Conservation (phyloP, 2,888 invertebrate genomes). For the Abrostola tripartita region DNA sequence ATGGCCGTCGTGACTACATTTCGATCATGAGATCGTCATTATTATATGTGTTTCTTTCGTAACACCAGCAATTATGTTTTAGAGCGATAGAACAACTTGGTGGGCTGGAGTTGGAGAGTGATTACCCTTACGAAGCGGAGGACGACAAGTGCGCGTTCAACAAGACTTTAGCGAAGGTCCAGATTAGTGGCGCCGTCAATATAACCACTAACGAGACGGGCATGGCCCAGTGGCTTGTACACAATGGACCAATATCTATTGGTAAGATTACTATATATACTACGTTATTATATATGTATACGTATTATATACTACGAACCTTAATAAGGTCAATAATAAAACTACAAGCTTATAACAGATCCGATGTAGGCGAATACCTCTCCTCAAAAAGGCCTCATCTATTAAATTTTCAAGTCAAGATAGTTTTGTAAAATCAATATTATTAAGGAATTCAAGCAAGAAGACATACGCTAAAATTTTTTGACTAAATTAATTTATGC, state of each 20-base stretch:
- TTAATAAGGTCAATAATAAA: no score
- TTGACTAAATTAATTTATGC: no score
- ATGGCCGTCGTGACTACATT: no score
- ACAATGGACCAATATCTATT: conserved; percentile 97
- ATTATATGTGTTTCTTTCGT: no score
- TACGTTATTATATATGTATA: background rate
- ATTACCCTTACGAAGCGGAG: conserved; percentile 97
- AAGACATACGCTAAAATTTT: no score
- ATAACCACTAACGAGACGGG: conserved; percentile 95
- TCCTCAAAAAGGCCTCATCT: no score
- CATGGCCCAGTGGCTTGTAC: conserved; percentile 96
- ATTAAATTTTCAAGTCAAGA: no score
- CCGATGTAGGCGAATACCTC: no score
- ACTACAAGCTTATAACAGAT: no score
- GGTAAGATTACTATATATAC: conserved; percentile 78
- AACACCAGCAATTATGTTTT: background rate
- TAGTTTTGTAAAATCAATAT: no score
- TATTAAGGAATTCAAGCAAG: no score
- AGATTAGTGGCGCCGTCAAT: conserved; percentile 93
- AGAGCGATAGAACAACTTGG: conserved; percentile 96
- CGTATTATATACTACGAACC: background rate
- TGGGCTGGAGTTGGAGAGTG: conserved; percentile 95
- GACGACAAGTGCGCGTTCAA: conserved; percentile 94
- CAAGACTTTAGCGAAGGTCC: conserved; percentile 89
- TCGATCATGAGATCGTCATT: no score